These are phyloP conservation scores for Stenichneumon culpator DNA, from an alignment of 2,888 invertebrate species.

Conservation along the genomic window DNA sequence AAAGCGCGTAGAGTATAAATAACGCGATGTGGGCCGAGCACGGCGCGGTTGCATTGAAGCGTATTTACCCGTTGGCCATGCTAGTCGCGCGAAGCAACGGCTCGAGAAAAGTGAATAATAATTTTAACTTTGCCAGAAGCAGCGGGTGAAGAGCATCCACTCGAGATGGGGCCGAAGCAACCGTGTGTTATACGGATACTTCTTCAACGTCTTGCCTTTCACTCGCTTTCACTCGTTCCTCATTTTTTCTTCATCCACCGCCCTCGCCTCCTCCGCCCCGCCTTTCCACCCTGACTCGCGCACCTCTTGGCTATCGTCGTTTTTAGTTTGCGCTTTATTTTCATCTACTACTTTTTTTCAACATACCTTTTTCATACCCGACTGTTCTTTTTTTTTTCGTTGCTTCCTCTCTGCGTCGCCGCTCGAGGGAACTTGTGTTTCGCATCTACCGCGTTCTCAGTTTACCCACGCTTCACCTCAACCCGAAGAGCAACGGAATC, in stretches of 20 bases:
- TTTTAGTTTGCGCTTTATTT: slow-evolving; percentile 15
- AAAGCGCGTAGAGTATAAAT: slow-evolving; percentile 25
- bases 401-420: not conserved
- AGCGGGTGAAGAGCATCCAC: slow-evolving; percentile 54
- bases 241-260: slow-evolving; percentile 24
- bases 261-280: slow-evolving; percentile 18
- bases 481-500: slow-evolving; percentile 11
- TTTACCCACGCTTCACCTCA: slow-evolving; percentile 22
- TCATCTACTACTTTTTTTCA: slow-evolving; percentile 8
- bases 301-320: slow-evolving; percentile 50
- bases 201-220: slow-evolving; percentile 35
- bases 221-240: slow-evolving; percentile 27
- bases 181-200: slow-evolving; percentile 39
- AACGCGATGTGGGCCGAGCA: slow-evolving; percentile 31
- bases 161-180: slow-evolving; percentile 54
- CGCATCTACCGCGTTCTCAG: not conserved
- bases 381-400: slow-evolving; percentile 1
- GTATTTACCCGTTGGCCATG: slow-evolving; percentile 65
- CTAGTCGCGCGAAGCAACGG: slow-evolving; percentile 59
- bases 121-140: slow-evolving; percentile 67
- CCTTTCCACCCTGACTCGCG: slow-evolving; percentile 38
- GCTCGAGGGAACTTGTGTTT: slow-evolving; percentile 11
- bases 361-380: slow-evolving; percentile 1
- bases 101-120: slow-evolving; percentile 67
- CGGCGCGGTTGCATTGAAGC: slow-evolving; percentile 58